Conservation (phyloP, 2,888 invertebrate species). For the Synergus japonicus region DNA sequence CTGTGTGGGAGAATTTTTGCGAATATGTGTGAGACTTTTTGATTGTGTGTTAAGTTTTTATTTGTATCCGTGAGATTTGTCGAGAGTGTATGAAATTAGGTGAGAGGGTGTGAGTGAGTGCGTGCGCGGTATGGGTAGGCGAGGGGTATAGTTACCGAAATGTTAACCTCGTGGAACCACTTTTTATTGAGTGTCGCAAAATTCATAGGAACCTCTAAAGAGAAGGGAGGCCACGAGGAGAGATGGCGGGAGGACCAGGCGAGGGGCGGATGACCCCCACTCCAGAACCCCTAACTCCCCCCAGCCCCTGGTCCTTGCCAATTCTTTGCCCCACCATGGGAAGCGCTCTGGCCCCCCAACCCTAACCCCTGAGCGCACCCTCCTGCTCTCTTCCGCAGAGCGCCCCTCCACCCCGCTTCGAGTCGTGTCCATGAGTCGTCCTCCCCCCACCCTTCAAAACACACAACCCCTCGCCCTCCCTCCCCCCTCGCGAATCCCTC, state of each 20-base stretch:
- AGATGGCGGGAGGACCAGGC: constrained; percentile 61
- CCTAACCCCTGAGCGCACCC: constrained; percentile 36
- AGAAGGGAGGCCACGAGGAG: constrained; percentile 65
- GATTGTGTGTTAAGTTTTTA: constrained; percentile 44
- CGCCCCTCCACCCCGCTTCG: constrained; percentile 37
- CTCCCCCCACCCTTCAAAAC: constrained; percentile 53
- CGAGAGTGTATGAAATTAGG: constrained; percentile 19
- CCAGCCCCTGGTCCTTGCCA: constrained; percentile 70
- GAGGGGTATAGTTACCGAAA: constrained; percentile 78
- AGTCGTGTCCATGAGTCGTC: constrained; percentile 42
- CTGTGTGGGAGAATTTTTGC: constrained; percentile 54
- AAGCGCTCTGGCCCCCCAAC: constrained; percentile 58
- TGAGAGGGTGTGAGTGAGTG: constrained; percentile 58
- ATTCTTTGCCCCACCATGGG: constrained; percentile 70
- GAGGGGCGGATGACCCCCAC: constrained; percentile 55
- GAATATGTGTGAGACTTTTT: constrained; percentile 49
- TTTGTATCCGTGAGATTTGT: constrained; percentile 42
- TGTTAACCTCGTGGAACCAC: constrained; percentile 82
- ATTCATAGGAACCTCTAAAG: constrained; percentile 80
- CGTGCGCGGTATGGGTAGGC: constrained; percentile 70
- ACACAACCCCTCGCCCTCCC: constrained; percentile 64
- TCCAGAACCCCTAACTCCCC: constrained; percentile 52
- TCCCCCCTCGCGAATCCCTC: constrained; percentile 61
- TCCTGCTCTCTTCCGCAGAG: constrained; percentile 40
- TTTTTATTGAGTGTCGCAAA: constrained; percentile 82